A percentile compares a stretch with the other conserved stretches of the same genome.
Conservation (phyloP, 64 coral and sea anemone genomes). For the Trachythela sp. region DNA sequence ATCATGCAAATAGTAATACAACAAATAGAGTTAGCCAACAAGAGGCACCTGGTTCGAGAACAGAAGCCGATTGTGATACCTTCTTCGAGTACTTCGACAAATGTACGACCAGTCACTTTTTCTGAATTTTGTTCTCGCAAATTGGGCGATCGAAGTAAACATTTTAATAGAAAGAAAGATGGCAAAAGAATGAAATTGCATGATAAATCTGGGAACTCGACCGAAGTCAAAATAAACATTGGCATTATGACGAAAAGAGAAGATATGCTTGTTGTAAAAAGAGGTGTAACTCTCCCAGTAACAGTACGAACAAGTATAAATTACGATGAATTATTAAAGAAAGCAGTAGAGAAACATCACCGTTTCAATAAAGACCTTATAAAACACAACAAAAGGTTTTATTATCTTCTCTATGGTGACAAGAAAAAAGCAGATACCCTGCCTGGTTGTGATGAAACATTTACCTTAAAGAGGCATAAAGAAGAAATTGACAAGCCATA, state of each 20-base stretch:
- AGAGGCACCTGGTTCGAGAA: neutral
- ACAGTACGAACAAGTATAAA: neutral
- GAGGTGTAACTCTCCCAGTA: neutral
- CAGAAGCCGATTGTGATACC: neutral
- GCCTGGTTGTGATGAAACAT: neutral
- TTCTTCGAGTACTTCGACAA: neutral
- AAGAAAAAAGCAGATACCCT: neutral
- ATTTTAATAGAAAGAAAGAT: neutral
- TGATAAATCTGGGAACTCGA: neutral
- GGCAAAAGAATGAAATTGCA: neutral
- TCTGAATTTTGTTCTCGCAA: neutral
- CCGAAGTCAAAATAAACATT: neutral
- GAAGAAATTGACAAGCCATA: neutral
- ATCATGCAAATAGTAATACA: neutral
- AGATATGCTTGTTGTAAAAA: neutral
- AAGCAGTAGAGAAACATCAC: conserved; percentile 4
- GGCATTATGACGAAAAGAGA: neutral
- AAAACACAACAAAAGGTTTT: conserved; percentile 7
- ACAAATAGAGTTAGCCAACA: neutral
- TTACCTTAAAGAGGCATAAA: neutral
- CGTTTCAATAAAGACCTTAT: neutral
- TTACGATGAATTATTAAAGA: neutral
- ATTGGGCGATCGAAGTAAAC: neutral
- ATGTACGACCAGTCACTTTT: neutral
- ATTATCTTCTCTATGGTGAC: neutral